These are phyloP conservation scores for Hemicordylus capensis DNA, from an alignment of 2,113 vertebrate species.

Conservation along the genomic window DNA sequence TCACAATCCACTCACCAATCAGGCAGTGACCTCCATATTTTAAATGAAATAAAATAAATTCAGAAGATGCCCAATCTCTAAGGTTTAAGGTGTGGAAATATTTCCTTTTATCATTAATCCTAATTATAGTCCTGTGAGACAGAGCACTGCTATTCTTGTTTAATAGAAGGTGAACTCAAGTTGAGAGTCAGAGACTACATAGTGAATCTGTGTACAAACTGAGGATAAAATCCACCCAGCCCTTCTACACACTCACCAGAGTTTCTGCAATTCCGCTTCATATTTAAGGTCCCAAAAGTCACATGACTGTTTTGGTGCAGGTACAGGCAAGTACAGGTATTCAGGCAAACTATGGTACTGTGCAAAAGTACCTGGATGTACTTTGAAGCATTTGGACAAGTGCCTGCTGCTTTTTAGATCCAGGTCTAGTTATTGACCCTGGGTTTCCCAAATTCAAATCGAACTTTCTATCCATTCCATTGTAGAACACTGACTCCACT, in stretches of 20 bases:
- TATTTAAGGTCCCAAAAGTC: not conserved
- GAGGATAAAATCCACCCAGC: not conserved
- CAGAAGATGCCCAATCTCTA: not conserved
- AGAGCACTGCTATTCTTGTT: not conserved
- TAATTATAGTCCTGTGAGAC: not conserved
- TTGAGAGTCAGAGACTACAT: not conserved
- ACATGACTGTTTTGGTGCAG: too few species aligned
- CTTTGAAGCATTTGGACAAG: too few species aligned
- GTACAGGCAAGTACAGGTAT: too few species aligned
- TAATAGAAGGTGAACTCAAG: not conserved
- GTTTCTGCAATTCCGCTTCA: not conserved
- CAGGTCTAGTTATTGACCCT: too few species aligned
- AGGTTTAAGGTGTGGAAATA: not conserved
- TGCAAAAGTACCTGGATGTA: too few species aligned
- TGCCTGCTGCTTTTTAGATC: too few species aligned
- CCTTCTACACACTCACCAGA: not conserved
- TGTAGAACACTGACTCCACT: too few species aligned
- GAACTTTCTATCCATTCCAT: too few species aligned
- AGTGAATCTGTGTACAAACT: not conserved
- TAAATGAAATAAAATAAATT: not conserved
- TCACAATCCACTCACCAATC: not conserved
- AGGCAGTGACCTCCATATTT: not conserved
- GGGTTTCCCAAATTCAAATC: too few species aligned
- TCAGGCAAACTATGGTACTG: not conserved
- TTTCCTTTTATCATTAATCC: not conserved